These are phyloP conservation scores for Danio choprae DNA, from an alignment of 2,797 vertebrate genomes.

Conservation along the genomic window DNA sequence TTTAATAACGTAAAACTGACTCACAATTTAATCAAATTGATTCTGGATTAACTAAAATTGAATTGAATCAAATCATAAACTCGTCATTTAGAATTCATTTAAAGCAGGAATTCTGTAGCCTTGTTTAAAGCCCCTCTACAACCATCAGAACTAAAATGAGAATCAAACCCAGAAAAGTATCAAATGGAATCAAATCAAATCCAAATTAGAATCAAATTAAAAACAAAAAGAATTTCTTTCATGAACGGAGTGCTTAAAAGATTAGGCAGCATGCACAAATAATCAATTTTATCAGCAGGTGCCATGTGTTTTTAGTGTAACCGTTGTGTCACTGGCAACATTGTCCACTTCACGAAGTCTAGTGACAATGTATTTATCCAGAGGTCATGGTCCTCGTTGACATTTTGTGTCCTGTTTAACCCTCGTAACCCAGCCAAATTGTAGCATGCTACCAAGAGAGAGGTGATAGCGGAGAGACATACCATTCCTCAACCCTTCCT, in stretches of 20 bases:
- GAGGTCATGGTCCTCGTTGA: slow-evolving; percentile 45
- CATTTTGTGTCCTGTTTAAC: slow-evolving; percentile 48
- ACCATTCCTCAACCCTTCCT: slow-evolving; percentile 35
- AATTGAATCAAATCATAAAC: too few relatives aligned
- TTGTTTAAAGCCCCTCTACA: not conserved
- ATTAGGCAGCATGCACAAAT: too few relatives aligned
- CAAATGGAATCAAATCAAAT: too few relatives aligned
- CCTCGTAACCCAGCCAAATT: slow-evolving; percentile 45
- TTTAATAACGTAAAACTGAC: too few relatives aligned
- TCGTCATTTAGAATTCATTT: not conserved
- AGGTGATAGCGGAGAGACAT: slow-evolving; percentile 44
- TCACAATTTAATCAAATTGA: not conserved
- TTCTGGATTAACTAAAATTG: not conserved
- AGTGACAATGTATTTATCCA: slow-evolving; percentile 29
- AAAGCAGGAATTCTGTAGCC: not conserved
- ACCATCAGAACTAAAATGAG: not conserved
- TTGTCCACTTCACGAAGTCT: not conserved
- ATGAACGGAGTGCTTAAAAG: too few relatives aligned
- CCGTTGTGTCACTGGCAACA: not conserved
- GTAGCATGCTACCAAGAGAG: slow-evolving; percentile 28
- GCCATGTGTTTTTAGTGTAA: not conserved
- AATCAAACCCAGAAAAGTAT: too few relatives aligned
- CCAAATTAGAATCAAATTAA: too few relatives aligned
- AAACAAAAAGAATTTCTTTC: too few relatives aligned
- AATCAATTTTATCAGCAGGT: too few relatives aligned